Percentiles rank a stretch among this genome's conserved stretches.
These are phyloP conservation scores for Drosophila dunni DNA, from an alignment of 1,140 invertebrate genomes.

Conservation along the genomic window DNA sequence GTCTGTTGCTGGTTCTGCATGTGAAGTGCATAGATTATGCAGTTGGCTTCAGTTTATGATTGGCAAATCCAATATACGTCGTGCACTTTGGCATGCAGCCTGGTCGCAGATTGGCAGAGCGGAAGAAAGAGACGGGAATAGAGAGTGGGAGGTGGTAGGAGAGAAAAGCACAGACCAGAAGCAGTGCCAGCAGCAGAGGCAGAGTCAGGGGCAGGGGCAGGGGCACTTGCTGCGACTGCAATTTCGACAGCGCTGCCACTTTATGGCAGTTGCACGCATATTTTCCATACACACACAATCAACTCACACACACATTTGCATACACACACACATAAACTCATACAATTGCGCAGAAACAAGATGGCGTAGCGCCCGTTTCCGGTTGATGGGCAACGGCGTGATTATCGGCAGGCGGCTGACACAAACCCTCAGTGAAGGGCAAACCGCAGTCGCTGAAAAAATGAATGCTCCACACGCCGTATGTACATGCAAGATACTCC, in stretches of 20 bases:
- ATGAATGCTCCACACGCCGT: slow-evolving; percentile 6
- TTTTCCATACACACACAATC: slow-evolving; percentile 44
- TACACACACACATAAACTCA: slow-evolving; percentile 15
- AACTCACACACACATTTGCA: slow-evolving; percentile 29
- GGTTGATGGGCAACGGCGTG: slow-evolving; percentile 77
- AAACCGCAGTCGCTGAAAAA: slow-evolving; percentile 65
- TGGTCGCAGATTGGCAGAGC: slow-evolving; percentile 61
- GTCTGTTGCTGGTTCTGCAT: slow-evolving; percentile 42
- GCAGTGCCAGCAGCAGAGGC: slow-evolving; percentile 16
- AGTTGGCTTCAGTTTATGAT: slow-evolving; percentile 82
- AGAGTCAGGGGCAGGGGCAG: not conserved
- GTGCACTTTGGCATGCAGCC: slow-evolving; percentile 73
- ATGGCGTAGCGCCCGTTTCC: slow-evolving; percentile 76
- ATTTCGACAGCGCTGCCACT: slow-evolving; percentile 65
- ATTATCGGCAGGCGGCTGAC: slow-evolving; percentile 74
- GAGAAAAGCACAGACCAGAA: slow-evolving; percentile 18
- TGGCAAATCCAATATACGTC: slow-evolving; percentile 81
- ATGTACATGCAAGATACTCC: not conserved
- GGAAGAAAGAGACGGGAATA: slow-evolving; percentile 9
- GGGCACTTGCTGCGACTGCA: slow-evolving; percentile 48
- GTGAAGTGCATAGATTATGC: slow-evolving; percentile 79
- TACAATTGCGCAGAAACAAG: slow-evolving; percentile 64
- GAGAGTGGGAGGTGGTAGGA: not conserved
- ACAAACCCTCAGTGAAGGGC: slow-evolving; percentile 42
- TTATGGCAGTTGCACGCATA: slow-evolving; percentile 78